Percentiles rank a stretch among this genome's conserved stretches.
Evolutionary conservation across 2,797 vertebrate genomes (phyloP).

Genomic region (Muscicapa comitata): DNA sequence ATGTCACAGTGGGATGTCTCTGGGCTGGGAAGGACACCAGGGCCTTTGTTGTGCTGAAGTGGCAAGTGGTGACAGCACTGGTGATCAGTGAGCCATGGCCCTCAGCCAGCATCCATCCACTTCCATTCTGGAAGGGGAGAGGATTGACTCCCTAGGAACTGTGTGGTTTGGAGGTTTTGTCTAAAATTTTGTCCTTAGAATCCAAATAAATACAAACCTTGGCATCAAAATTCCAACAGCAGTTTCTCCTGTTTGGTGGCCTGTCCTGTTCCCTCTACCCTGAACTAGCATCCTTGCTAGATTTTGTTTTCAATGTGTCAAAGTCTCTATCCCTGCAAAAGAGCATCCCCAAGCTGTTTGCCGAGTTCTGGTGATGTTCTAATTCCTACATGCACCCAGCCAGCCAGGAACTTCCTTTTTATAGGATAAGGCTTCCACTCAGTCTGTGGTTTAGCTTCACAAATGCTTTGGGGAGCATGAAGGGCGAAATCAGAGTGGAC

Average conservation of each 20-base stretch:
- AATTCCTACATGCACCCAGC: neutral
- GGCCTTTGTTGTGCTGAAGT: neutral
- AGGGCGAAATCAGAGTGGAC: neutral
- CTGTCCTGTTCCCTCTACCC: neutral
- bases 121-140: neutral
- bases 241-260: neutral
- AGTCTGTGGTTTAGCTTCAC: neutral
- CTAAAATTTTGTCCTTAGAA: neutral
- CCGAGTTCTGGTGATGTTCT: neutral
- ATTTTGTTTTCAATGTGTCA: neutral
- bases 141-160: neutral
- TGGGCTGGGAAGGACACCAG: neutral
- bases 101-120: fast-evolving
- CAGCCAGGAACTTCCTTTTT: neutral
- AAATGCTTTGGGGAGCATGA: neutral
- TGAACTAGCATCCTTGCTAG: fast-evolving
- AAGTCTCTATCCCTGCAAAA: neutral
- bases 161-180: neutral
- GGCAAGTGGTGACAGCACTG: neutral
- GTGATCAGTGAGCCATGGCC: fast-evolving
- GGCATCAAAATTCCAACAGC: neutral
- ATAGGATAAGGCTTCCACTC: neutral
- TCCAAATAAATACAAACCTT: neutral
- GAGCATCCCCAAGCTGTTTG: neutral
- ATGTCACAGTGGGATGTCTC: neutral